Evolutionary conservation across 1,140 invertebrate species (phyloP), one percentile per base, ranked within the genome.

Genomic region (Battus philenor): DNA sequence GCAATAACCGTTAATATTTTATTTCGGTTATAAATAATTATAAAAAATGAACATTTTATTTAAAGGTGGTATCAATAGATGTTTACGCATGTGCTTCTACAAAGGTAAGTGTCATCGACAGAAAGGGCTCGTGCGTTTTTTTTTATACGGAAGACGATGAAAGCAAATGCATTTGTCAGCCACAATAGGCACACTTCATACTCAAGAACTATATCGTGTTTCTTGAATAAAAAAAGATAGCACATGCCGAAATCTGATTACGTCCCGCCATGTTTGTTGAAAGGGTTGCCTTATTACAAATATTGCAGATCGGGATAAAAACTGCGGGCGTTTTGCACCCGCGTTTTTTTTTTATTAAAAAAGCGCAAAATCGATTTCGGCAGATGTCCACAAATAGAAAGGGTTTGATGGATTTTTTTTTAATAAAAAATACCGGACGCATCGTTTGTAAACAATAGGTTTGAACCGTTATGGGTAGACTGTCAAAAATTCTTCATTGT

Each of bases 191-290:
- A 78, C 77, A 75, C 76, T 80, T 75, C 68, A 68, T 27, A 45
- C 63, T 72, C 68, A 73, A 84, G 77, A 73, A 75, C 63, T 75
- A n/a, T n/a, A 82, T 84, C 76, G 62, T 51, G 67, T 84, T 84
- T 77, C 77, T 74, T 75, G 17, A 57, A 68, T 67, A 63, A 68
- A 63, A 56, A 68, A 73, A 64, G 64, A 72, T 59, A 78, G 70
- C 77, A 81, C 76, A 84, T 84, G 80, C 64, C 76, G 77, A 84
- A 80, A 81, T 81, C 77, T 80, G 77, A 84, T 84, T 81, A 79
- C 68, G 50, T 48, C 30, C 47, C 59, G 57, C 63, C 57, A 68
- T 79, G 59, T 78, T 80, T 77, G 68, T 68, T 70, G 51, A 84
- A 84, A 81, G 80, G 80, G 77, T 84, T 81, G 63, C 66, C 61